Percentiles rank a stretch among this genome's conserved stretches.
phyloP scores from a whole-genome alignment of 2,888 invertebrate species.

The Acrobeloides nanus region DNA sequence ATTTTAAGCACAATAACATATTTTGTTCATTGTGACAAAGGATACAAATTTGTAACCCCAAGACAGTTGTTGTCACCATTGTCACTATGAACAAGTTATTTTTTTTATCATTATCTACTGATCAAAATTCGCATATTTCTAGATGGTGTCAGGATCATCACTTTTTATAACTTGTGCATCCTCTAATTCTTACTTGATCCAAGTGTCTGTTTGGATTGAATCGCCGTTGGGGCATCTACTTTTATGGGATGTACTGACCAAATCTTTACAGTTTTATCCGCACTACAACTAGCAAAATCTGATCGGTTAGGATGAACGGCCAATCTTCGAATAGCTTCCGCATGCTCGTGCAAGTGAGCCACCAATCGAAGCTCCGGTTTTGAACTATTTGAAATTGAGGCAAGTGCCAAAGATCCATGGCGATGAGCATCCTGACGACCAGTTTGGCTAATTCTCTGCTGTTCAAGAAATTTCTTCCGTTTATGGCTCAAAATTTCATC shows the following conservation, averaged over 20 bases:
- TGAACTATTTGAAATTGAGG: neutral
- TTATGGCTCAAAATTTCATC: constrained; percentile 27
- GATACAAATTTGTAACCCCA: too few species aligned
- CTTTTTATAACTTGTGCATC: too few species aligned
- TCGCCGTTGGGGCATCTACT: constrained; percentile 24
- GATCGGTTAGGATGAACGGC: constrained; percentile 27
- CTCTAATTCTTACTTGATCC: too few species aligned
- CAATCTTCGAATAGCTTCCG: constrained; percentile 27
- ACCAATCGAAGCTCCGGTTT: constrained; percentile 19
- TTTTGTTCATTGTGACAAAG: too few species aligned
- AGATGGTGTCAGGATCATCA: too few species aligned
- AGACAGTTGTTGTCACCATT: too few species aligned
- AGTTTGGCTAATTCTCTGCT: constrained; percentile 26
- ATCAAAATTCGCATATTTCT: too few species aligned
- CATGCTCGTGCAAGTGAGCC: constrained; percentile 46
- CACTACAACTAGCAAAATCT: constrained; percentile 30
- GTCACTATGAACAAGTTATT: too few species aligned
- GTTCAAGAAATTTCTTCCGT: constrained; percentile 19
- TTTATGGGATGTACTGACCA: constrained; percentile 31
- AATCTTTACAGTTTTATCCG: constrained; percentile 33
- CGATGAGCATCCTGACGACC: too few species aligned
- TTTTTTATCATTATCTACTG: constrained; percentile 3
- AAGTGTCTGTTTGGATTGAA: constrained; percentile 22
- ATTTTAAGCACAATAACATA: too few species aligned
- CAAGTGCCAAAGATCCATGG: neutral